Evolutionary conservation across 2,888 invertebrate genomes (phyloP).

Genomic region (Eilema caniola): DNA sequence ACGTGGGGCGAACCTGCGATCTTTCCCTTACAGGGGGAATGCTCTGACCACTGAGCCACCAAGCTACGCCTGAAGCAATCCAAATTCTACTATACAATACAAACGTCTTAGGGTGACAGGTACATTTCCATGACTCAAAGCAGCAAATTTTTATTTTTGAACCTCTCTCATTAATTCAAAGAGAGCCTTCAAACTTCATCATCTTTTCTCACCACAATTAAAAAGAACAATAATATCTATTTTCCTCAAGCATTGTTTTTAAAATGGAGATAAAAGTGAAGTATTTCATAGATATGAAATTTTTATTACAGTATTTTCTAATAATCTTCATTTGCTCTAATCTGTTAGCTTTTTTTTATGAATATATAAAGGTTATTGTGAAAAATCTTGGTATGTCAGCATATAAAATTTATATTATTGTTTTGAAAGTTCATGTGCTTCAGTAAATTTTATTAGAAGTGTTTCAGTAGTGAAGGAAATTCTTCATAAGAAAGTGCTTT

Average conservation of each 20-base stretch:
- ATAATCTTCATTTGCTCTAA: neutral
- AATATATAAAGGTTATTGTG: neutral
- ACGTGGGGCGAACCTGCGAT: no score
- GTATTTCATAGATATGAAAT: neutral
- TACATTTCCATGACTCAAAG: no score
- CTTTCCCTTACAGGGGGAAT: no score
- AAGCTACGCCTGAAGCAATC: no score
- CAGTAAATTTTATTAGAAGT: neutral
- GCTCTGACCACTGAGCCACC: no score
- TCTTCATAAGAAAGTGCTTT: no score
- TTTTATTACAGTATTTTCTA: neutral
- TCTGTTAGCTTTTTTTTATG: neutral
- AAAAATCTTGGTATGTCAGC: neutral
- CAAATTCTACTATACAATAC: no score
- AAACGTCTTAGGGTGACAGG: no score
- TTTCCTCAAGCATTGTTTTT: conserved; percentile 3
- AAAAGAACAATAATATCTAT: neutral
- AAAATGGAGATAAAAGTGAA: neutral
- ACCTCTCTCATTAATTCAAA: no score
- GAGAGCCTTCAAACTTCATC: no score
- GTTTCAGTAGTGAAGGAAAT: neutral
- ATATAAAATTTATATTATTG: neutral
- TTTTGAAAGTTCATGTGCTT: neutral
- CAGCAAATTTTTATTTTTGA: no score
- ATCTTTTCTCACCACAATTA: neutral